These are phyloP conservation scores for Habropoda laboriosa DNA, from an alignment of 1,140 invertebrate genomes.

Conservation along the genomic window DNA sequence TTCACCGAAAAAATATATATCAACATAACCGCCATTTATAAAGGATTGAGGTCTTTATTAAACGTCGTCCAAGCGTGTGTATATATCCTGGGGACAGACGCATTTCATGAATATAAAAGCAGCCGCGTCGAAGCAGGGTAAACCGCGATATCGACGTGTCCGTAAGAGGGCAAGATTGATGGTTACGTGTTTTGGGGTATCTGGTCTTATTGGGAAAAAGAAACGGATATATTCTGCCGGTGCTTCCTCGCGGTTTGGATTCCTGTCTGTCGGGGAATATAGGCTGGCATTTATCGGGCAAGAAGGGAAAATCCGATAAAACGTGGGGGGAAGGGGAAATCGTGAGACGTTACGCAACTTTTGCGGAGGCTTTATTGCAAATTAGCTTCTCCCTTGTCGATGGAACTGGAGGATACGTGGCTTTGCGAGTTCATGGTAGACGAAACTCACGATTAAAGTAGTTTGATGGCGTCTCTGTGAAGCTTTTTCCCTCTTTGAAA, in stretches of 20 bases:
- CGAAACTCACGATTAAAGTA: neutral
- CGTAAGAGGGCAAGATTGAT: slow-evolving; percentile 20
- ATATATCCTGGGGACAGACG: neutral
- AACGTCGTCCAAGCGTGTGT: neutral
- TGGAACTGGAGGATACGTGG: too few species aligned
- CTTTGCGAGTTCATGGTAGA: too few species aligned
- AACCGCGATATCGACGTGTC: slow-evolving; percentile 6
- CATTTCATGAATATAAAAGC: slow-evolving; percentile 14
- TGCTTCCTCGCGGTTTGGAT: slow-evolving; percentile 2
- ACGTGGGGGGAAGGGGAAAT: neutral
- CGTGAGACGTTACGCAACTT: neutral
- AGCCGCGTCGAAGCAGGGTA: neutral
- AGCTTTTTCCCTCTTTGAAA: too few species aligned
- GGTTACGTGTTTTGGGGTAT: slow-evolving; percentile 3
- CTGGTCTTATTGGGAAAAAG: slow-evolving; percentile 16
- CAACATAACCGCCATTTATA: neutral
- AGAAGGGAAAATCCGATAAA: slow-evolving; percentile 5
- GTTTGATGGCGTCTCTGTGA: too few species aligned
- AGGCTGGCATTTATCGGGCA: slow-evolving; percentile 28
- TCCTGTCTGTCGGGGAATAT: slow-evolving; percentile 23
- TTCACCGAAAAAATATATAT: too few species aligned
- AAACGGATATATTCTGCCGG: slow-evolving; percentile 1
- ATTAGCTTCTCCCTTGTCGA: too few species aligned
- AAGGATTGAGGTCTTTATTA: neutral
- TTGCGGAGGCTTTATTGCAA: slow-evolving; percentile 15